These are phyloP conservation scores for Chironomus tepperi DNA, from an alignment of 1,140 invertebrate species.

Conservation along the genomic window DNA sequence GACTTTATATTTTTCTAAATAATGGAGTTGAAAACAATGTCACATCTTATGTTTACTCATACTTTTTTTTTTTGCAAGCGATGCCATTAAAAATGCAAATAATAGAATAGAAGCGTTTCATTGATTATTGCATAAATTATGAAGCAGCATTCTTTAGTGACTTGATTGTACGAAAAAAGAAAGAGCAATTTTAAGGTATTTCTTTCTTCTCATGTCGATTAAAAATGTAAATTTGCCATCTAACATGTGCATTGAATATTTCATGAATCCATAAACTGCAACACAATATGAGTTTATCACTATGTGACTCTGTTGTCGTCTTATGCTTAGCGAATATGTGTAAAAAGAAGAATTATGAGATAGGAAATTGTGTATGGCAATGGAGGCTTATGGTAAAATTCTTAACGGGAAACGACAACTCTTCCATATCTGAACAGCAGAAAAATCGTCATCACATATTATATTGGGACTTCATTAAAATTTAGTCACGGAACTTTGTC, in stretches of 20 bases:
- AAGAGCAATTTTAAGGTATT: too few relatives aligned
- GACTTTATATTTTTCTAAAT: background rate
- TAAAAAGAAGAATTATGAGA: background rate
- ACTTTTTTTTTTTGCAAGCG: background rate
- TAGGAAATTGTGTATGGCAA: background rate
- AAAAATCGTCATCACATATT: background rate
- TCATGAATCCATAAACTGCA: background rate
- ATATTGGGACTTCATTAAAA: background rate
- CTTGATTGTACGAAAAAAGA: too few relatives aligned
- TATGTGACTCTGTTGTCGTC: background rate
- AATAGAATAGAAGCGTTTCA: constrained; percentile 8
- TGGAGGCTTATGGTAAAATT: constrained; percentile 5
- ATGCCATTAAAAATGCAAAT: background rate
- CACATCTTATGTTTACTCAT: background rate
- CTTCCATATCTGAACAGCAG: background rate
- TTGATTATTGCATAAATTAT: constrained; percentile 15
- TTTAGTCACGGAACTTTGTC: background rate
- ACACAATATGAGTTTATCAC: background rate
- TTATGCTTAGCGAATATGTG: background rate
- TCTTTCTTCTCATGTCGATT: background rate
- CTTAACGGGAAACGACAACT: constrained; percentile 6
- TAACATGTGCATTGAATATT: background rate
- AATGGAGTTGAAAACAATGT: background rate
- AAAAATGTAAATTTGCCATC: background rate
- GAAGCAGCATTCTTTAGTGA: background rate